Conservation (phyloP, 2,888 invertebrate species). For the Taphrorychus bicolor region DNA sequence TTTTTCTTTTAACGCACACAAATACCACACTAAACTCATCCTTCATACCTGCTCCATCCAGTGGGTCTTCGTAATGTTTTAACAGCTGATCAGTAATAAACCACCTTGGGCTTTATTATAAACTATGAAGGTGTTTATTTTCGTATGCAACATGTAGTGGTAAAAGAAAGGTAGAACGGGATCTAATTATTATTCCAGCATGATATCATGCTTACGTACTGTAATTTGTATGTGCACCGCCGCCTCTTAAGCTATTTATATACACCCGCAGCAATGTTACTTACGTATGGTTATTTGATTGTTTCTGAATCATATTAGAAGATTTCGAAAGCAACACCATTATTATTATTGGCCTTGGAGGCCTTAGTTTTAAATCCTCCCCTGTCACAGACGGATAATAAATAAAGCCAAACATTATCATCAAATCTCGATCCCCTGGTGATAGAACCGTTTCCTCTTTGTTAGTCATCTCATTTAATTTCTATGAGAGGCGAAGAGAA, state of each 20-base stretch:
- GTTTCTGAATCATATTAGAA: background rate
- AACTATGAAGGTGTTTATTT: constrained; percentile 12
- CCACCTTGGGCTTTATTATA: constrained; percentile 16
- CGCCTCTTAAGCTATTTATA: background rate
- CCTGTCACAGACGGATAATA: constrained; percentile 15
- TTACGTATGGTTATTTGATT: too few species aligned
- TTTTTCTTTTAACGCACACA: too few species aligned
- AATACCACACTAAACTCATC: too few species aligned
- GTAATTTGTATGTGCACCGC: background rate
- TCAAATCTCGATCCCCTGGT: constrained; percentile 28
- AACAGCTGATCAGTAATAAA: constrained; percentile 7
- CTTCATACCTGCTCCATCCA: too few species aligned
- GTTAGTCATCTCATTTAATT: constrained; percentile 31
- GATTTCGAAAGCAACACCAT: background rate
- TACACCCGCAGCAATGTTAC: background rate
- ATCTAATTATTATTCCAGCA: constrained; percentile 11
- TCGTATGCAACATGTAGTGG: constrained; percentile 14
- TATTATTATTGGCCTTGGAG: background rate
- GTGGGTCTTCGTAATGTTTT: too few species aligned
- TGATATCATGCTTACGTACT: constrained; percentile 8
- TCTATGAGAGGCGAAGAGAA: background rate
- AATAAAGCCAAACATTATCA: constrained; percentile 23
- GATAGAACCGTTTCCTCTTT: constrained; percentile 27
- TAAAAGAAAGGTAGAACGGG: constrained; percentile 9
- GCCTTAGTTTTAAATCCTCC: constrained; percentile 4